Evolutionary conservation across 2,888 invertebrate species (phyloP), one percentile per base, ranked within the genome.

Genomic region (Sphaeridia pumilis): DNA sequence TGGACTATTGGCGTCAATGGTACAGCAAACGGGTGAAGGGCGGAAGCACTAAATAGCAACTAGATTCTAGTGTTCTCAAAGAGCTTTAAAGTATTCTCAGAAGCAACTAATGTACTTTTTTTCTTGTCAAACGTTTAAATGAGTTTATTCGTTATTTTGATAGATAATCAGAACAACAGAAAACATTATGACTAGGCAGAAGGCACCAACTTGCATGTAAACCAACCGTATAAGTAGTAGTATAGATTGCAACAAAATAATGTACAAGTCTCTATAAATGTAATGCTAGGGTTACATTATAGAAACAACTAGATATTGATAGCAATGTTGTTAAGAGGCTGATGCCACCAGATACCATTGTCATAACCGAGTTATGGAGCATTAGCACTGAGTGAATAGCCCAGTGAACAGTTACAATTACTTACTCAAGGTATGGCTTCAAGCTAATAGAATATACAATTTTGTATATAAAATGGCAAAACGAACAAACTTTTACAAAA

Each of bases 201-300:
- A 48, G 48, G 48, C 48, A 48, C 48, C 48, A 48, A 48, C 36
- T 48, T 46, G n/a, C 21, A 31, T 36, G 5, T n/a, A 35, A 36
- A 38, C 12, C 24, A 48, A 21, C n/a, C 36, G 36, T 47, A 31
- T 31, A 10, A 31, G 14, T 14, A 31, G 31, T 7, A 31, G 31
- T 31, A 7, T 31, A 10, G n/a, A n/a, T n/a, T 7, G 31, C 31
- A 31, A 10, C 10, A 7, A 31, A 31, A 7, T 31, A 31, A 31
- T 31, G 7, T 14, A 31, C 31, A 38, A 38, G 28, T 50, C 50
- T 46, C 46, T 22, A 35, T 17, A 25, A 46, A 52, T 52, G 52
- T 52, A 52, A 52, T 52, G 46, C 46, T 52, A 41, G 35, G 34
- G 36, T 46, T 52, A 52, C 52, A 52, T 52, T 46, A 21, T 26